phyloP scores from a whole-genome alignment of 2,113 vertebrate species.

The Phalacrocorax carbo region DNA sequence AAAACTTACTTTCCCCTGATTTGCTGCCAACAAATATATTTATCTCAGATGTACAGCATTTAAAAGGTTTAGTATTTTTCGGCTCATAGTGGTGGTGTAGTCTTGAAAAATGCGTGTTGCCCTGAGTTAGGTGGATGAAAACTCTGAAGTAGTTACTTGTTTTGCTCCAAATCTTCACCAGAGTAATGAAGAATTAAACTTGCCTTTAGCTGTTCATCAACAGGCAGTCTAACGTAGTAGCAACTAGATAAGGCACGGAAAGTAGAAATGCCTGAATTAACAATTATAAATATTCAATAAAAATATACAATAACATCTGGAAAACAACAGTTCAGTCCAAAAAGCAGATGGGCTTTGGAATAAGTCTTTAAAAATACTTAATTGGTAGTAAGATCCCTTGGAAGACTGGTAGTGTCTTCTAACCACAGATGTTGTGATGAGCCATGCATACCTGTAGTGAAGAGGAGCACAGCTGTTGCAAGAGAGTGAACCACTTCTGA shows the following conservation, averaged over 20 bases:
- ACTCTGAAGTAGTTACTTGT: background rate
- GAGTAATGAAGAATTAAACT: background rate
- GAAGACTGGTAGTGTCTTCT: background rate
- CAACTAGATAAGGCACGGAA: background rate
- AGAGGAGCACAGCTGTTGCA: background rate
- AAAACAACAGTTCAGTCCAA: background rate
- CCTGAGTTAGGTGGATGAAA: background rate
- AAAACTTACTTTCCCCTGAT: background rate
- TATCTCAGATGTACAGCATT: background rate
- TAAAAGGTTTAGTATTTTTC: slow-evolving; percentile 15
- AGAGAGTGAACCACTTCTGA: background rate
- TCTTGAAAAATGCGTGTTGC: background rate
- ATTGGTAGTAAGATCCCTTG: background rate
- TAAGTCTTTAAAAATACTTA: background rate
- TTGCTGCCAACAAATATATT: slow-evolving; percentile 7
- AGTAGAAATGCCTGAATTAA: background rate
- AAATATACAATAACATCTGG: background rate
- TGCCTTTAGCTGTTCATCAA: background rate
- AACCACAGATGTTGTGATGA: background rate
- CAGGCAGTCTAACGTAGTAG: background rate
- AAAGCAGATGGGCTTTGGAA: background rate
- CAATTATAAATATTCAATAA: background rate
- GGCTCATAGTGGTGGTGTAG: background rate
- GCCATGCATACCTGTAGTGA: background rate
- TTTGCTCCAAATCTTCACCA: background rate